Conservation (phyloP, 2,113 vertebrate genomes). For the Morone saxatilis region DNA sequence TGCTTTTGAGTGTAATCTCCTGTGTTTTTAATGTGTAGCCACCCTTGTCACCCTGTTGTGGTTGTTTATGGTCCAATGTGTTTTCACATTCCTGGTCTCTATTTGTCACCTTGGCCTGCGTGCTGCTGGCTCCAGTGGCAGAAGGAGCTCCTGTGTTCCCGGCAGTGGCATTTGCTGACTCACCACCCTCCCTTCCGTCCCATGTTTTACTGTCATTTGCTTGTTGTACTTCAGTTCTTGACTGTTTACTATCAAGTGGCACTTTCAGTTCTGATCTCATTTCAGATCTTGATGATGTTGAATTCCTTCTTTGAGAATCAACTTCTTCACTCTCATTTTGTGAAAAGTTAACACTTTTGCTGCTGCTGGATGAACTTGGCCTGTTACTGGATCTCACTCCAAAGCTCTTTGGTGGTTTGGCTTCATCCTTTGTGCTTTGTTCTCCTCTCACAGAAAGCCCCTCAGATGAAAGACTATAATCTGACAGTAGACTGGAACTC, state of each 20-base stretch:
- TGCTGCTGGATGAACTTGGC: conserved; percentile 70
- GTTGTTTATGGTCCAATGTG: conserved; percentile 72
- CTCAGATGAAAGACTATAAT: conserved; percentile 84
- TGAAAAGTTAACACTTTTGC: conserved; percentile 66
- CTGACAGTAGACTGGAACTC: conserved; percentile 81
- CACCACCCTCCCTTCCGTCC: conserved; percentile 49
- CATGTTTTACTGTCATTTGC: conserved; percentile 55
- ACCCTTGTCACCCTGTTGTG: conserved; percentile 60
- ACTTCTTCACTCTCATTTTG: conserved; percentile 60
- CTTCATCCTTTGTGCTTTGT: conserved; percentile 44
- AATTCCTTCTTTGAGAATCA: conserved; percentile 56
- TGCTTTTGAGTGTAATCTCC: conserved; percentile 78
- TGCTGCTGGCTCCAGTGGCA: conserved; percentile 56
- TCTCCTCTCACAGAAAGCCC: conserved; percentile 66
- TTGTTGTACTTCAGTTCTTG: conserved; percentile 42
- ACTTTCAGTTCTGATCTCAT: conserved; percentile 65
- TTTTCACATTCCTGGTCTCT: conserved; percentile 69
- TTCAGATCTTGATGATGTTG: conserved; percentile 44
- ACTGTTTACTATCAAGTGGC: conserved; percentile 68
- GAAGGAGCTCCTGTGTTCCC: conserved; percentile 60
- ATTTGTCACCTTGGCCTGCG: conserved; percentile 64
- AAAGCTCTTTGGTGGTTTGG: conserved; percentile 53
- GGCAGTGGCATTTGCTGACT: conserved; percentile 74
- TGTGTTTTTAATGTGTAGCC: conserved; percentile 77
- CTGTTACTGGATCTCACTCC: conserved; percentile 46